Conservation (phyloP, 1,140 invertebrate genomes). For the Temnothorax nylanderi region DNA sequence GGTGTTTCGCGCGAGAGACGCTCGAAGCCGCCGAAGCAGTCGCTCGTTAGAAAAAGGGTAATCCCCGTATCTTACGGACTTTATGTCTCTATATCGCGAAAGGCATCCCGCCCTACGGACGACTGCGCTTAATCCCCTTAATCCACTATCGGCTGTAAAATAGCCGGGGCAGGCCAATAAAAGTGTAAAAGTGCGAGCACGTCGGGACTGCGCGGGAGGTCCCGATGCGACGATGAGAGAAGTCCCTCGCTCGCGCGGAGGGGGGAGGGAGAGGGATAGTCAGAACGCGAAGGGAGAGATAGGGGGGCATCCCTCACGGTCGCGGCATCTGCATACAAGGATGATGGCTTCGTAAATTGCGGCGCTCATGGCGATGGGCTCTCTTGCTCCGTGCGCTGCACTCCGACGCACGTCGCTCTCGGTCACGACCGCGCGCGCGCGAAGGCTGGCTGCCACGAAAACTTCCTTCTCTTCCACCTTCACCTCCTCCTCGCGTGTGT, state of each 20-base stretch:
- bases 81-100: slow-evolving; percentile 70
- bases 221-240: slow-evolving; percentile 23
- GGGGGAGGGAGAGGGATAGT: background rate
- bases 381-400: slow-evolving; percentile 34
- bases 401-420: slow-evolving; percentile 46
- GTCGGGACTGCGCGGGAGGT: slow-evolving; percentile 66
- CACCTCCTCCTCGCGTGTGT: slow-evolving; percentile 14
- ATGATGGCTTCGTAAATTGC: slow-evolving; percentile 84
- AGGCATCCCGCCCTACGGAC: background rate
- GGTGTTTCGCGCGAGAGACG: slow-evolving; percentile 11
- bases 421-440: slow-evolving; percentile 38
- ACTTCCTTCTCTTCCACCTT: slow-evolving; percentile 17
- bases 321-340: slow-evolving; percentile 81
- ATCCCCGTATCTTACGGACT: slow-evolving; percentile 68
- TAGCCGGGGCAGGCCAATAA: slow-evolving; percentile 73
- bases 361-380: slow-evolving; percentile 78
- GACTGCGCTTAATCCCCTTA: slow-evolving; percentile 72
- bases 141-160: slow-evolving; percentile 77
- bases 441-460: slow-evolving; percentile 33
- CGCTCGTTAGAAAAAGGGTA: slow-evolving; percentile 47
- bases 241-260: background rate
- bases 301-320: slow-evolving; percentile 59
- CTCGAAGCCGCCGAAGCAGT: background rate
- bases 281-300: slow-evolving; percentile 24
- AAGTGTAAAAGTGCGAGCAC: slow-evolving; percentile 66